Evolutionary conservation across 1,140 invertebrate species (phyloP), one percentile per base, ranked within the genome.

Genomic region (Drosophila azteca): DNA sequence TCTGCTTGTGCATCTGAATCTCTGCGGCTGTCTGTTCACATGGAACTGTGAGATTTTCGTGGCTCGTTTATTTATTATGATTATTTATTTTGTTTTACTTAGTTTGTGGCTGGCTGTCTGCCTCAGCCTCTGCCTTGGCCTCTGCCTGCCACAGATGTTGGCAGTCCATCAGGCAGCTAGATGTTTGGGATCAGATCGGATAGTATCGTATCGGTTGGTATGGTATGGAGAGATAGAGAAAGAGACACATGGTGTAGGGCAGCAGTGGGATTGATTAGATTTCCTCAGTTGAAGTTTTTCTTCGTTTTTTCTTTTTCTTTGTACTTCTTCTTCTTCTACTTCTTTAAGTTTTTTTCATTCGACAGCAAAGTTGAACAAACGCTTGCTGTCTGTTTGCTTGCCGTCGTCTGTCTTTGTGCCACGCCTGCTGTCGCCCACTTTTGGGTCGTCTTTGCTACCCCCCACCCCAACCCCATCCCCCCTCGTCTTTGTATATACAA

Each of bases 21-120:
- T 43, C 45, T 53, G 61, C 11, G 7, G 46, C 61, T 59, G 7
- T 48, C 61, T 59, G 66, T 78, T 87, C 82, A 78, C 81, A 85
- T 82, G 82, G 65, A 87, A 85, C 81, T 85, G 82, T 45, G 69
- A 85, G 78, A 75, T 87, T 85, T 85, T 85, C 74, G 78, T 79
- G 82, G 78, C 82, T 85, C 82, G 83, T 87, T 87, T 87, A 87
- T 87, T 87, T 87, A 87, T 87, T 87, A 79, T 87, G 78, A 87
- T 87, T 87, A 88, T 87, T 87, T 87, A 87, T 87, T 87, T 88
- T 87, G 83, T 79, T 76, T 70, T 77, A 75, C 70, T 76, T 69
- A 63, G 74, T 63, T 76, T 53, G 58, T 48, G 58, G 52, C 55
- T 55, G 65, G 44, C 73, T 43, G 57, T 31, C 55, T 26, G 24